Evolutionary conservation across 2,797 vertebrate species (phyloP), one percentile per base, ranked within the genome.

Genomic region (Tragelaphus oryx): DNA sequence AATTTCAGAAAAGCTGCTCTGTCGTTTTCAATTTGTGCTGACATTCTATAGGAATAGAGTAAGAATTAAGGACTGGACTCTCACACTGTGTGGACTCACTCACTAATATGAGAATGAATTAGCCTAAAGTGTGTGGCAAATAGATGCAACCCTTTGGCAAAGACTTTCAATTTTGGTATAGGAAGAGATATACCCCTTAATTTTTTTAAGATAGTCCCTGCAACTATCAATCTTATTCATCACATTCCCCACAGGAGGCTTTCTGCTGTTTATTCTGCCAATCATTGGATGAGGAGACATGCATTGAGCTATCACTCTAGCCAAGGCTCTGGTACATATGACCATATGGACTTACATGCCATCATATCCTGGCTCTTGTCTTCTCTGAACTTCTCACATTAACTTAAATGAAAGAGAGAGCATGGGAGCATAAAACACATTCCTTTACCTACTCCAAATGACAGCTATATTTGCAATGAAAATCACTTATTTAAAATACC

Each of bases 1-100:
- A 79, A 97, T 97, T 96, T 93, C 20, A 54, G 88, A 91, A 93
- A 96, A 94, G 76, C 89, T 91, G 82, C 62, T 94, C 7, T 68
- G 83, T 44, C 83, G 50, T 94, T 97, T 87, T 94, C 89, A 91
- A 59, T 95, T 85, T 93, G 79, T 33, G 55, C 89, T 3, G 26
- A 78, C 54, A 30, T 95, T 94, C 55, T 54, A 33, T 7, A 71
- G 81, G 59, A 96, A 78, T 81, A 89, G 84, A 62, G 28, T 48
- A 78, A 90, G 28, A 54, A 46, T 24, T 22, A 62, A 93, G 65
- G 54, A 79, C 79, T 2, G 18, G 8, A 37, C 30, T 62, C 84
- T 3, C 41, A 17, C 4, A 14, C 71, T 68, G 48, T 7, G 41
- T 11, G 17, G 12, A 2, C 6, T 1, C 9, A 3, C 9, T 82